These are phyloP conservation scores for Ardeotis arabs DNA, from an alignment of 2,113 vertebrate genomes.

Conservation along the genomic window DNA sequence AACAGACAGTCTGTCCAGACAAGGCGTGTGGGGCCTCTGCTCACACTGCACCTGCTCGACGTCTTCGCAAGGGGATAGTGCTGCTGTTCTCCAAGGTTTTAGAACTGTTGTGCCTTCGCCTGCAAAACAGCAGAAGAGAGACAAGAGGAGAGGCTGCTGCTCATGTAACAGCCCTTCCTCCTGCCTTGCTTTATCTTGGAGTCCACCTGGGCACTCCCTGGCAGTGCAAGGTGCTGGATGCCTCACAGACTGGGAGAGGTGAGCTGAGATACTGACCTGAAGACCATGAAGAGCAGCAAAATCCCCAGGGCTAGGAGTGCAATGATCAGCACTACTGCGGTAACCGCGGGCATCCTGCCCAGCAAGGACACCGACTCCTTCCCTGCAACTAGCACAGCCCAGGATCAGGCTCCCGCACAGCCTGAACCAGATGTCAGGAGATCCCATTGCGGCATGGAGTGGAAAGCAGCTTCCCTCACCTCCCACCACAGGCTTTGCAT, in stretches of 20 bases:
- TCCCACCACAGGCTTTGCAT: not conserved
- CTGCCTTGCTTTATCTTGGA: not conserved
- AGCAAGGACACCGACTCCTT: not conserved
- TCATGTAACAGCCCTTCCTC: not conserved
- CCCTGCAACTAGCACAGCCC: not conserved
- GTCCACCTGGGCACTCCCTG: not conserved
- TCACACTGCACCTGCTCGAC: conserved; percentile 6
- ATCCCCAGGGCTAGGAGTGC: not conserved
- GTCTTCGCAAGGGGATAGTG: conserved; percentile 4
- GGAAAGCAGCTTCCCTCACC: not conserved
- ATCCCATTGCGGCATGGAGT: accelerated
- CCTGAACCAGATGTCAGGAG: accelerated
- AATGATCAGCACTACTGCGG: not conserved
- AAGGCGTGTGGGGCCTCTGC: not conserved
- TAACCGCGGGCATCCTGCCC: accelerated
- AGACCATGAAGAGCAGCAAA: not conserved
- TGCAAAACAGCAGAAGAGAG: not conserved
- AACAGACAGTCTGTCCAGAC: not conserved
- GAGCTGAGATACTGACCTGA: conserved; percentile 23
- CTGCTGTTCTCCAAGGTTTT: not conserved
- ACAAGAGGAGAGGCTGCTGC: not conserved
- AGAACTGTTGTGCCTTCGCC: not conserved
- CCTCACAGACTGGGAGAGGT: not conserved
- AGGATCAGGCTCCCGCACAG: not conserved
- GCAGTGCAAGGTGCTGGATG: not conserved